phyloP scores from a whole-genome alignment of 1,140 invertebrate species.

The Hesperophylax magnus region DNA sequence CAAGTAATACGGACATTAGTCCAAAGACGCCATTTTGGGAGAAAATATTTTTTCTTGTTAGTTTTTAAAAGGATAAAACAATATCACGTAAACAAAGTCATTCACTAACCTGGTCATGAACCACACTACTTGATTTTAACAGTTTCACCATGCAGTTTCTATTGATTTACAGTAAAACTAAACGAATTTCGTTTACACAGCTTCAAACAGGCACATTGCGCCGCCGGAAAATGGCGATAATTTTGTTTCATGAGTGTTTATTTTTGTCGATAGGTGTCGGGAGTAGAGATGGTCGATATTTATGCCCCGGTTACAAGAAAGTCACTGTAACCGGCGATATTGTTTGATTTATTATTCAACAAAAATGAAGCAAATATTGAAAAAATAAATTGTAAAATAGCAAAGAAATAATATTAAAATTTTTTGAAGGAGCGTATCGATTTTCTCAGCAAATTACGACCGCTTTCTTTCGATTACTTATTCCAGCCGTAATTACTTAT shows the following conservation, averaged over 20 bases:
- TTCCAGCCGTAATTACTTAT: no score
- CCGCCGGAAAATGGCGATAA: slow-evolving; percentile 40
- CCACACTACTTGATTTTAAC: background rate
- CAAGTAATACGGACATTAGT: background rate
- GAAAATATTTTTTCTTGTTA: no score
- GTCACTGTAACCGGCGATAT: no score
- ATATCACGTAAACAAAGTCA: background rate
- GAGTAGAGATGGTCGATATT: background rate
- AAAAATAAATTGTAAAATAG: no score
- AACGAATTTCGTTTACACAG: background rate
- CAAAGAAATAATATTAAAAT: no score
- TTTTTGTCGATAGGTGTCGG: background rate
- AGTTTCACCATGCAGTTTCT: background rate
- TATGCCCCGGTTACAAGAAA: no score
- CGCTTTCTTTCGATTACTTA: no score
- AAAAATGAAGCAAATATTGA: no score
- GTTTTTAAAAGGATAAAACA: background rate
- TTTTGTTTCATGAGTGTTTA: background rate
- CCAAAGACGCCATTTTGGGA: slow-evolving; percentile 25
- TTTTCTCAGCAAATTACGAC: no score
- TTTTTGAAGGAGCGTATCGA: no score
- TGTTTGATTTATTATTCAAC: no score
- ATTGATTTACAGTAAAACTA: slow-evolving; percentile 14
- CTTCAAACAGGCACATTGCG: slow-evolving; percentile 31
- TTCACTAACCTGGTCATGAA: slow-evolving; percentile 9